phyloP scores from a whole-genome alignment of 2,113 vertebrate species.

The Cinclus mexicanus region DNA sequence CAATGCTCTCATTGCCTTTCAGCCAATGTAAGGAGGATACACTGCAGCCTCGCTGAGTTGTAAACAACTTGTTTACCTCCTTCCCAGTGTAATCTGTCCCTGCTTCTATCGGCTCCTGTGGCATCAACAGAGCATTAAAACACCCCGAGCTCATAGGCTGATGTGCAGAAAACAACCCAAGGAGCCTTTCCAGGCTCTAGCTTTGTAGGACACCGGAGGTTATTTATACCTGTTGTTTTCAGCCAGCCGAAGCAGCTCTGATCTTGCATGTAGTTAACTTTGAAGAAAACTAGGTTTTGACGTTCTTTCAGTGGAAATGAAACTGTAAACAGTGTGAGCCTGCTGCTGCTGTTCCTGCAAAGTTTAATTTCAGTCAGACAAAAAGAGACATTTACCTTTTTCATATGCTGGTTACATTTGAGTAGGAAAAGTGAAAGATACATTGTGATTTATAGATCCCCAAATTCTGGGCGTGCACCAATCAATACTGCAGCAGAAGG shows the following conservation, averaged over 20 bases:
- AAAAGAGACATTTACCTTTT: background rate
- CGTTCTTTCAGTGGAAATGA: background rate
- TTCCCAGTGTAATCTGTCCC: slow-evolving; percentile 31
- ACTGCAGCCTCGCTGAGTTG: background rate
- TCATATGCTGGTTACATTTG: background rate
- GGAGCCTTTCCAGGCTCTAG: background rate
- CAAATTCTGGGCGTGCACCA: background rate
- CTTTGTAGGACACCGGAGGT: background rate
- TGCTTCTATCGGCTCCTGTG: slow-evolving; percentile 15
- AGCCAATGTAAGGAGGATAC: slow-evolving; percentile 1
- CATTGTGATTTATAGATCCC: background rate
- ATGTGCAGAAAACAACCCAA: slow-evolving; percentile 14
- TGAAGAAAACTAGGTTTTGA: background rate
- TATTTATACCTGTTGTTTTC: slow-evolving; percentile 38
- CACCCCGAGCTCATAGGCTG: slow-evolving; percentile 25
- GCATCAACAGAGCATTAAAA: slow-evolving; percentile 52
- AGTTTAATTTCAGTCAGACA: background rate
- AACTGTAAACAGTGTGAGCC: background rate
- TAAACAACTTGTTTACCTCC: slow-evolving; percentile 58
- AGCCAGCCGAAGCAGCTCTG: background rate
- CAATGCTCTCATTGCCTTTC: background rate
- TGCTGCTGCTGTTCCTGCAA: background rate
- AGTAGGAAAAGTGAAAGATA: background rate
- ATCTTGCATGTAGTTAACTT: background rate
- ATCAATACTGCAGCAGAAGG: background rate